Percentiles rank a stretch among this genome's conserved stretches.
These are phyloP conservation scores for Galleria mellonella DNA, from an alignment of 1,140 invertebrate genomes.

Conservation along the genomic window DNA sequence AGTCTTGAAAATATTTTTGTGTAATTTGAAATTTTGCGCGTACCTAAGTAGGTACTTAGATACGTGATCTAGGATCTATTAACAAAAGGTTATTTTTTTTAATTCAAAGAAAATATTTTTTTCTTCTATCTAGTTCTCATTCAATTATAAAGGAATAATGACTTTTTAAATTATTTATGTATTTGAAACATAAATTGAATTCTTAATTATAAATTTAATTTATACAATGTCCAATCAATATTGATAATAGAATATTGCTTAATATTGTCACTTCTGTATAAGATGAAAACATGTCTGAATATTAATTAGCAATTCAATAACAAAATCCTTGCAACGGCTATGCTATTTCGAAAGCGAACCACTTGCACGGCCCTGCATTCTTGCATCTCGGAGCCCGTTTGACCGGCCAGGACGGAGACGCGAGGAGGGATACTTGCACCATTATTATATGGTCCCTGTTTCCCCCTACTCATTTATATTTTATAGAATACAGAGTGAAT, in stretches of 20 bases:
- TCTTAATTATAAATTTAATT: too few relatives aligned
- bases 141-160: too few relatives aligned
- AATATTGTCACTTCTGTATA: neutral
- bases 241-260: neutral
- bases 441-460: conserved; percentile 9
- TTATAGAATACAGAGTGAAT: too few relatives aligned
- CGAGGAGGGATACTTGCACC: conserved; percentile 3
- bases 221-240: neutral
- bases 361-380: conserved; percentile 37
- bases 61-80: too few relatives aligned
- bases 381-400: conserved; percentile 47
- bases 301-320: conserved; percentile 10
- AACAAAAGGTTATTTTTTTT: too few relatives aligned
- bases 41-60: too few relatives aligned
- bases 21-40: too few relatives aligned
- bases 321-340: conserved; percentile 24
- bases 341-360: conserved; percentile 46
- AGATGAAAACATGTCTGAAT: neutral
- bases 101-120: too few relatives aligned
- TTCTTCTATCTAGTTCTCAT: too few relatives aligned
- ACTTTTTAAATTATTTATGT: too few relatives aligned
- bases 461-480: neutral
- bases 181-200: too few relatives aligned
- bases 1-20: too few relatives aligned
- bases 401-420: conserved; percentile 32